Conservation (phyloP, 2,113 vertebrate genomes). For the Eurypyga helias region DNA sequence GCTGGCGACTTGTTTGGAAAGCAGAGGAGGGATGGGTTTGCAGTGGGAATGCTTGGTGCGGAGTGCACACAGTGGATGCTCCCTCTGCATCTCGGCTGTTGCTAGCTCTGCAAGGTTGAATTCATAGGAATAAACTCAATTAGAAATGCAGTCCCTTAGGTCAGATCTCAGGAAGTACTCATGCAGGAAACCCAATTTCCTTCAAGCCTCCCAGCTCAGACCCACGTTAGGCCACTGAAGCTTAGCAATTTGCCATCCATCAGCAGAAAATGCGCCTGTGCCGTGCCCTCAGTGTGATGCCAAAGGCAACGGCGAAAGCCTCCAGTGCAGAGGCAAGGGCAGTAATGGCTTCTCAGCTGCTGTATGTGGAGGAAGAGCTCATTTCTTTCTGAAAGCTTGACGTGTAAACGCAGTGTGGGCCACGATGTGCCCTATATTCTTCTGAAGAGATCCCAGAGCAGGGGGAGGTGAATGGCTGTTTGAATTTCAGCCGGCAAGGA, state of each 20-base stretch:
- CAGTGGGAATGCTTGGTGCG: neutral
- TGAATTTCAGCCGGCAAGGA: neutral
- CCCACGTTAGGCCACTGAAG: neutral
- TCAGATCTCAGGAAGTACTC: neutral
- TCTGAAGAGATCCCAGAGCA: neutral
- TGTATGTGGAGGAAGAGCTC: neutral
- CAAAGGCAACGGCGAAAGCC: neutral
- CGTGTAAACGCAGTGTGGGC: neutral
- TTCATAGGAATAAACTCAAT: neutral
- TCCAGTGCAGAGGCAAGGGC: neutral
- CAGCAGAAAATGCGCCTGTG: neutral
- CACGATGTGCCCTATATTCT: neutral
- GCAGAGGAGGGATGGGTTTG: neutral
- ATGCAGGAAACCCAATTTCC: neutral
- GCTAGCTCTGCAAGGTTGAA: neutral
- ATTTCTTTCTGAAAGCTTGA: neutral
- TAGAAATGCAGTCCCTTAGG: neutral
- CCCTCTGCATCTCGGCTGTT: neutral
- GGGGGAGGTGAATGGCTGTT: conserved; percentile 1
- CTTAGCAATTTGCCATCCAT: neutral
- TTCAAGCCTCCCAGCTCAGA: neutral
- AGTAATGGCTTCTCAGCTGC: neutral
- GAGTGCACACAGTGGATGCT: neutral
- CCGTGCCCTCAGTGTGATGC: neutral
- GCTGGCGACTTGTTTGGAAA: neutral